phyloP scores from a whole-genome alignment of 2,113 vertebrate genomes.

The Ellobius talpinus region DNA sequence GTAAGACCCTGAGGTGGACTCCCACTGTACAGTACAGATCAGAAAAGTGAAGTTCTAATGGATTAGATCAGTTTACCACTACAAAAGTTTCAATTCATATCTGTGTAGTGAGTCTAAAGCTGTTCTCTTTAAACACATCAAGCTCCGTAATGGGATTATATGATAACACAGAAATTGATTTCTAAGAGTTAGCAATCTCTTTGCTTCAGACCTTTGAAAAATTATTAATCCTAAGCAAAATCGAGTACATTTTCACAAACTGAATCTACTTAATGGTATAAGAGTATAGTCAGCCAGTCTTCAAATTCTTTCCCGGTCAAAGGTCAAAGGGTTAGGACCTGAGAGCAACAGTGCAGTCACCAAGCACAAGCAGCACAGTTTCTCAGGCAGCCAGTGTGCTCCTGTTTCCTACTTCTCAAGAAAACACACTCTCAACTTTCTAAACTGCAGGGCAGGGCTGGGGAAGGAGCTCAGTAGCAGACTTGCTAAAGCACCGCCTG shows the following conservation, averaged over 20 bases:
- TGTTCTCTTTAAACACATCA: neutral
- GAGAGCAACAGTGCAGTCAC: neutral
- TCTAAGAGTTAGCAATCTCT: neutral
- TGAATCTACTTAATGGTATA: neutral
- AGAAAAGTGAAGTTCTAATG: neutral
- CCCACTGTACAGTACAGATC: neutral
- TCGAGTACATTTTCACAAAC: neutral
- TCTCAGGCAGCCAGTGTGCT: neutral
- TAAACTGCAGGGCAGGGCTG: neutral
- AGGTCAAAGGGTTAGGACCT: neutral
- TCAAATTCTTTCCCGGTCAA: neutral
- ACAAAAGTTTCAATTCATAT: neutral
- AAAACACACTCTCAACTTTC: neutral
- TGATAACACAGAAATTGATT: neutral
- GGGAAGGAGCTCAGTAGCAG: neutral
- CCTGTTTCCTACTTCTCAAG: neutral
- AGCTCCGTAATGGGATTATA: neutral
- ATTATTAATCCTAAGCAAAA: neutral
- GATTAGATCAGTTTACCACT: neutral
- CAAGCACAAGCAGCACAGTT: neutral
- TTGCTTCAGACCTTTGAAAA: neutral
- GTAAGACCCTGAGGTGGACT: neutral
- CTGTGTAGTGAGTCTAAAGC: neutral
- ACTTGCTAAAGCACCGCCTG: neutral
- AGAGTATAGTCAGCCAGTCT: neutral